Base-by-base conservation (phyloP, 2,797 vertebrate species). In the Peromyscus melanophrys region DNA sequence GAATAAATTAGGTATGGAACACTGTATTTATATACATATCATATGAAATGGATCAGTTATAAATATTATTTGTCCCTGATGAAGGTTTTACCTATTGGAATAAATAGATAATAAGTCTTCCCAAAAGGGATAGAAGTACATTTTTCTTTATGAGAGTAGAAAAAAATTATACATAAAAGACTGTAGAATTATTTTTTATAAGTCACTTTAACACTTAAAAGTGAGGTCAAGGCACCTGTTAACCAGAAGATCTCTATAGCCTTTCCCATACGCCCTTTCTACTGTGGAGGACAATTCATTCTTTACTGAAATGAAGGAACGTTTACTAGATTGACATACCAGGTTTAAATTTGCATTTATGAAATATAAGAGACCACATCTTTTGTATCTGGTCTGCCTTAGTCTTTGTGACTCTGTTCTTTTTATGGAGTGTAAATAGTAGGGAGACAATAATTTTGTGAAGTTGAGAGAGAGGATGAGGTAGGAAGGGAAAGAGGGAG, bases 121-220 rank as follows among this genome's bases (percentile, higher is more conserved):
- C 92, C 9, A 76, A 40, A 29, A 85, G 49, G 52, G 21, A 21
- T 63, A 71, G 86, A 94, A 78, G 75, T 65, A 82, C 13, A 43
- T 86, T 89, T 96, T 43, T 84, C 63, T 95, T 83, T 76, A 40
- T 59, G 71, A 95, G 94, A 89, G 14, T 85, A 94, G 67, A 89
- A 94, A 73, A 29, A 96, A 90, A 73, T 25, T 80, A 31, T 59
- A 55, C 65, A 61, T 82, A 82, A 81, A 91, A 89, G 55, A 52
- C 13, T n/a, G 29, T 63, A 83, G 59, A 8, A 77, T 29, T 73
- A 9, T 10, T 10, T 91, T 83, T 95, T 83, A 87, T 31, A 87
- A 71, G 81, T 87, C 69, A 87, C 27, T 89, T 16, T 63, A 85
- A 82, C 59, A 77, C n/a, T 94, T 92, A 77, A 37, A 85, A 80